phyloP scores from a whole-genome alignment of 2,113 vertebrate species.

The Chunga burmeisteri region DNA sequence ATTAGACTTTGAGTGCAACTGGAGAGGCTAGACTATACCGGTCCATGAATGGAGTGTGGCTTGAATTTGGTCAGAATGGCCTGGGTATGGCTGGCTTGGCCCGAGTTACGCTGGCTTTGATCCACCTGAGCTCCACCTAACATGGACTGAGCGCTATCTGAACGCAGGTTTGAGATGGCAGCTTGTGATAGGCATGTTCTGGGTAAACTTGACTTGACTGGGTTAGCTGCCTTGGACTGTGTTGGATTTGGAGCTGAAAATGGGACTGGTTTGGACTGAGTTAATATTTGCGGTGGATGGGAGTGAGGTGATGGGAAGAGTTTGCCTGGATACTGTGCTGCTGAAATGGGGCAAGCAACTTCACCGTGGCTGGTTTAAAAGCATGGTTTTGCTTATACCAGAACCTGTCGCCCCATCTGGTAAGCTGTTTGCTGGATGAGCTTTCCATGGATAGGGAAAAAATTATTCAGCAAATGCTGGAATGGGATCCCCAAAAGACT shows the following conservation, averaged over 20 bases:
- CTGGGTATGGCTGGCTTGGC: not conserved
- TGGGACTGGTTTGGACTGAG: not conserved
- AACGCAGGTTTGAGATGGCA: not conserved
- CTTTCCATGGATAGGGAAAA: not conserved
- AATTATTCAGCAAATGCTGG: not conserved
- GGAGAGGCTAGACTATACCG: not conserved
- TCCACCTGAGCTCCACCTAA: not conserved
- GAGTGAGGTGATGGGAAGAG: not conserved
- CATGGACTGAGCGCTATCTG: not conserved
- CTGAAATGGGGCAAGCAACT: not conserved
- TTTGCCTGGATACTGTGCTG: not conserved
- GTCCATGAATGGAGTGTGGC: not conserved
- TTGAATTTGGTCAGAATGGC: not conserved
- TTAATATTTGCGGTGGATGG: not conserved
- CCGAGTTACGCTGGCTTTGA: not conserved
- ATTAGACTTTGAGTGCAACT: not conserved
- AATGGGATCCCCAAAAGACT: not conserved
- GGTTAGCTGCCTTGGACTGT: not conserved
- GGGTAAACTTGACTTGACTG: not conserved
- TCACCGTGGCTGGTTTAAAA: not conserved
- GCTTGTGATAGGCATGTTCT: not conserved
- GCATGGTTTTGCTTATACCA: not conserved
- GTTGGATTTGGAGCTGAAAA: not conserved
- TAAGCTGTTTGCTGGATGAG: not conserved
- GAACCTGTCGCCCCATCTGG: not conserved